Evolutionary conservation across 2,888 invertebrate genomes (phyloP).

Genomic region (Microctonus aethiopoides): DNA sequence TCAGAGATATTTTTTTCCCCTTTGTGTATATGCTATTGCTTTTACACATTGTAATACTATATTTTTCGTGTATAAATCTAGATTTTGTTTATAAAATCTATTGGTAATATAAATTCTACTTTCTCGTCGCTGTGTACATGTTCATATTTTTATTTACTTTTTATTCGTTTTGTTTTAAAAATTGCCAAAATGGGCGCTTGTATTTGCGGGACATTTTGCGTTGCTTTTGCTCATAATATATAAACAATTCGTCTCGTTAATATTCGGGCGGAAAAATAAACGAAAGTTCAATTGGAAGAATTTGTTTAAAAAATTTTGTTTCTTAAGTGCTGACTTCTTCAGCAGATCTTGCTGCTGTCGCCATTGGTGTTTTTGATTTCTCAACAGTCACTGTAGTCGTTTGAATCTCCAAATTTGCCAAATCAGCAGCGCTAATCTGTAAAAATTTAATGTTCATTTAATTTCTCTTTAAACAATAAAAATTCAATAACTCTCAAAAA

Average conservation of each 20-base stretch:
- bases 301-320: slow-evolving; percentile 31
- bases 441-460: background rate
- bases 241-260: slow-evolving; percentile 34
- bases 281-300: slow-evolving; percentile 31
- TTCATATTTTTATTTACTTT: slow-evolving; percentile 25
- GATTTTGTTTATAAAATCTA: slow-evolving; percentile 58
- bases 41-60: slow-evolving; percentile 41
- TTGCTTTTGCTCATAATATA: slow-evolving; percentile 9
- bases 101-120: slow-evolving; percentile 51
- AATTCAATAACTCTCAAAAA: background rate
- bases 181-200: background rate
- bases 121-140: slow-evolving; percentile 57
- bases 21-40: background rate
- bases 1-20: no score
- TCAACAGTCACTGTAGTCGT: slow-evolving; percentile 62
- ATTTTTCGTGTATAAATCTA: slow-evolving; percentile 58
- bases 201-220: slow-evolving; percentile 1
- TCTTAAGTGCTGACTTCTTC: slow-evolving; percentile 62
- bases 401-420: slow-evolving; percentile 62
- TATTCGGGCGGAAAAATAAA: slow-evolving; percentile 33
- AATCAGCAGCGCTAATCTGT: slow-evolving; percentile 64
- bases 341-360: slow-evolving; percentile 50
- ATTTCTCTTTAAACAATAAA: background rate
- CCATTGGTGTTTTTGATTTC: slow-evolving; percentile 62
- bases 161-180: slow-evolving; percentile 6